phyloP scores from a whole-genome alignment of 2,888 invertebrate genomes.

The Brassicogethes aeneus region DNA sequence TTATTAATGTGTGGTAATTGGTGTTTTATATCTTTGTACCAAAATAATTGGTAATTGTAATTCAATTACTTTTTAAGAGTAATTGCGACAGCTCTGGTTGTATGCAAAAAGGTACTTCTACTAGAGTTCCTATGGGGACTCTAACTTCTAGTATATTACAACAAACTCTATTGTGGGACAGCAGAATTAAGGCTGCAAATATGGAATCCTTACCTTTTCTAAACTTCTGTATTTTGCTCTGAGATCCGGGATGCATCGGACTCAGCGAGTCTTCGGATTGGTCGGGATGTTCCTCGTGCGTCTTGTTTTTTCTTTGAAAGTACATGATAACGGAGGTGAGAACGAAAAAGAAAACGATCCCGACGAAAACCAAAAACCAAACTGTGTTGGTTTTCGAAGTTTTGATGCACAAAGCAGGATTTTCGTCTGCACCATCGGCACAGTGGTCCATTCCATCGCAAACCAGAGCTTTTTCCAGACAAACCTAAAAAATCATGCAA shows the following conservation, averaged over 20 bases:
- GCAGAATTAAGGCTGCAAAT: too few relatives aligned
- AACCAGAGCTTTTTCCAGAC: constrained; percentile 56
- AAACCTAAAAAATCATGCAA: too few relatives aligned
- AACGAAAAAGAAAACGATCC: constrained; percentile 43
- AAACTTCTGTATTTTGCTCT: constrained; percentile 34
- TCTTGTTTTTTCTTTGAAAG: constrained; percentile 23
- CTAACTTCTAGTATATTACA: too few relatives aligned
- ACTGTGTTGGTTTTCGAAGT: constrained; percentile 47
- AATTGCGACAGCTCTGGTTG: too few relatives aligned
- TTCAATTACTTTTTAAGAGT: too few relatives aligned
- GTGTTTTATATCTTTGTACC: too few relatives aligned
- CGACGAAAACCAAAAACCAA: constrained; percentile 47
- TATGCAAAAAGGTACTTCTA: too few relatives aligned
- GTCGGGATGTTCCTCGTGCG: constrained; percentile 42
- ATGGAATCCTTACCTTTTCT: constrained; percentile 29
- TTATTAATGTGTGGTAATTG: too few relatives aligned
- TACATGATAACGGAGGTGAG: constrained; percentile 22
- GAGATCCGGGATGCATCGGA: constrained; percentile 40
- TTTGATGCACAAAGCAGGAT: constrained; percentile 49
- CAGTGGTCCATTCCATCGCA: constrained; percentile 76
- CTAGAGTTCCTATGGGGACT: too few relatives aligned
- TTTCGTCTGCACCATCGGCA: constrained; percentile 73
- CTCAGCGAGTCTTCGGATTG: constrained; percentile 59
- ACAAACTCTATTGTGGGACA: neutral
- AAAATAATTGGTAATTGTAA: too few relatives aligned